Evolutionary conservation across 35 echinoderm and acorn worm species (phyloP).

Genomic region (Nesometra sesokonis): DNA sequence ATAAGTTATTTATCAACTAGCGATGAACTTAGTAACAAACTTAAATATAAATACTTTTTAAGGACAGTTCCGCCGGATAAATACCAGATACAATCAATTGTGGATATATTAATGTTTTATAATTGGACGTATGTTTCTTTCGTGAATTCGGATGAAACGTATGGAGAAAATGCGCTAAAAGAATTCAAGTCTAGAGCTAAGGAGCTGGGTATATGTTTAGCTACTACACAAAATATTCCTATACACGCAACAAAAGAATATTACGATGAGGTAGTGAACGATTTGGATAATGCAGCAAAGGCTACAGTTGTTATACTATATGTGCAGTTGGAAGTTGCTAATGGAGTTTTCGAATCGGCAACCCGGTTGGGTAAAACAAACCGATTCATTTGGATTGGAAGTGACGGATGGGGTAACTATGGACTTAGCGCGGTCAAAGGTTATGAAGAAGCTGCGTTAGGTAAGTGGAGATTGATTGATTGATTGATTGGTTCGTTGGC

Average conservation of each 20-base stretch:
- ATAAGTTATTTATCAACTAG: conserved; percentile 87
- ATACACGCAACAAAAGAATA: conserved; percentile 21
- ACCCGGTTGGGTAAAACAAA: conserved; percentile 4
- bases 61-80: conserved; percentile 75
- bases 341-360: conserved; percentile 34
- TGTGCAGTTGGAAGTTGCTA: conserved; percentile 47
- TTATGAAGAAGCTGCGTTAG: conserved; percentile 57
- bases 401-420: conserved; percentile 91
- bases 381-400: conserved; percentile 83
- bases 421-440: conserved; percentile 29
- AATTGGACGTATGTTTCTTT: conserved; percentile 83
- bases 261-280: conserved; percentile 10
- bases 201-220: conserved; percentile 48
- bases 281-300: background rate
- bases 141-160: conserved; percentile 78
- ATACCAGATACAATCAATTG: conserved; percentile 74
- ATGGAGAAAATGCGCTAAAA: conserved; percentile 57
- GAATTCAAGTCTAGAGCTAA: conserved; percentile 34
- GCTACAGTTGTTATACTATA: conserved; percentile 64
- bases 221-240: conserved; percentile 36
- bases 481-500: background rate
- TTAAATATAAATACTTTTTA: conserved; percentile 74
- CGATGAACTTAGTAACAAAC: conserved; percentile 79
- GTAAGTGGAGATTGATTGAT: conserved; percentile 44
- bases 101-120: conserved; percentile 53